phyloP scores from a whole-genome alignment of 2,113 vertebrate genomes.

The Lophochroa leadbeateri region DNA sequence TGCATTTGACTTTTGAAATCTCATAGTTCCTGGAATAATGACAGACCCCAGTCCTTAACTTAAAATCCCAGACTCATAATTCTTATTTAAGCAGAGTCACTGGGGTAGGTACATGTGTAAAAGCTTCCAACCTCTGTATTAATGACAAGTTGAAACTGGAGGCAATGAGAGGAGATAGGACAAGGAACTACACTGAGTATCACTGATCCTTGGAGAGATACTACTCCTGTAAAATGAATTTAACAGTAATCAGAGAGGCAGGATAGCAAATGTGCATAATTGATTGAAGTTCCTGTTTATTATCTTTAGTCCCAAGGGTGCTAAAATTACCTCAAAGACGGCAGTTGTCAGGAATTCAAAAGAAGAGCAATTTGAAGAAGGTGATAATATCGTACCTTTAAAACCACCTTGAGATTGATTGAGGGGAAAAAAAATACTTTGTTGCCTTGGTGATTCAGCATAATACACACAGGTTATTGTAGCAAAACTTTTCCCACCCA shows the following conservation, averaged over 20 bases:
- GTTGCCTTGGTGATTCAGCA: background rate
- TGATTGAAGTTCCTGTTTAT: background rate
- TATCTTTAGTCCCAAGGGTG: background rate
- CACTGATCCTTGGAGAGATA: background rate
- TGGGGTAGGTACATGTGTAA: background rate
- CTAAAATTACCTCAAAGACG: background rate
- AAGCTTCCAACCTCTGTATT: background rate
- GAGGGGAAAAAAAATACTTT: background rate
- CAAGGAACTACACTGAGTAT: background rate
- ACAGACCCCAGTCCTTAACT: background rate
- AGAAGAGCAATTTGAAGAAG: background rate
- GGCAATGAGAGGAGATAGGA: background rate
- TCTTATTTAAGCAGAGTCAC: background rate
- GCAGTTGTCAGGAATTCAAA: background rate
- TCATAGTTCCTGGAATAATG: background rate
- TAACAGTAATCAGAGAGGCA: background rate
- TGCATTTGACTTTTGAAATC: background rate
- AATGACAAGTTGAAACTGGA: background rate
- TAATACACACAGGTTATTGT: background rate
- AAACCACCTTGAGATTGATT: background rate
- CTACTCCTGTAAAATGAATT: background rate
- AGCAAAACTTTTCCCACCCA: background rate
- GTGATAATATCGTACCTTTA: background rate
- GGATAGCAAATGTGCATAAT: background rate
- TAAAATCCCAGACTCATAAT: background rate